Conservation (phyloP, 2,113 vertebrate species). For the Anolis sagrei region DNA sequence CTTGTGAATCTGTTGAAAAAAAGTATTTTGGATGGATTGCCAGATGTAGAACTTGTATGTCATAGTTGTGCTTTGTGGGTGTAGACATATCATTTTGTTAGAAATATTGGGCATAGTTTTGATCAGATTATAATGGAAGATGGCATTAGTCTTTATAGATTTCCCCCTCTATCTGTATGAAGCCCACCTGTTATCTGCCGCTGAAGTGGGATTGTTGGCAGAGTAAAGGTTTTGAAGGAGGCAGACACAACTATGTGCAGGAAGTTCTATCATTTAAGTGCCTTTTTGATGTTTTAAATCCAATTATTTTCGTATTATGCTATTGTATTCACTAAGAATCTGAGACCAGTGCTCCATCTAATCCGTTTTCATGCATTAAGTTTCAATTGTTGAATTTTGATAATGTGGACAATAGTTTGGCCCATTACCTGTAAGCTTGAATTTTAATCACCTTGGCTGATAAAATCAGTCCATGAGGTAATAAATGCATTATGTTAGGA, state of each 20-base stretch:
- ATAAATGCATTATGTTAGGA: too few relatives aligned
- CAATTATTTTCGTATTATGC: neutral
- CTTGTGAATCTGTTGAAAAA: neutral
- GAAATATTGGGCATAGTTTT: neutral
- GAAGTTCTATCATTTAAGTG: neutral
- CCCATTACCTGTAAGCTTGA: too few relatives aligned
- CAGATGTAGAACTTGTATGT: neutral
- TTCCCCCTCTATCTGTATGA: too few relatives aligned
- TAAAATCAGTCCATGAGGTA: too few relatives aligned
- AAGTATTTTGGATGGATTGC: neutral
- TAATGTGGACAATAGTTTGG: too few relatives aligned
- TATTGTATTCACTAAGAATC: too few relatives aligned
- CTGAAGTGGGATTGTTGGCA: neutral
- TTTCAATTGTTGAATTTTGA: too few relatives aligned
- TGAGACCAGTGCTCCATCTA: too few relatives aligned
- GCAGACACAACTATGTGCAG: neutral
- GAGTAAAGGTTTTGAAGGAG: neutral
- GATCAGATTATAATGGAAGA: neutral
- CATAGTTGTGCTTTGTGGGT: neutral
- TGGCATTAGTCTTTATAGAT: neutral
- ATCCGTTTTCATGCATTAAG: too few relatives aligned
- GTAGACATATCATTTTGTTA: neutral
- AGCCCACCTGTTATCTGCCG: too few relatives aligned
- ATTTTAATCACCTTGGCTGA: too few relatives aligned
- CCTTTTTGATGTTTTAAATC: too few relatives aligned